Conservation (phyloP, 2,113 vertebrate species). For the Microcebus murinus region DNA sequence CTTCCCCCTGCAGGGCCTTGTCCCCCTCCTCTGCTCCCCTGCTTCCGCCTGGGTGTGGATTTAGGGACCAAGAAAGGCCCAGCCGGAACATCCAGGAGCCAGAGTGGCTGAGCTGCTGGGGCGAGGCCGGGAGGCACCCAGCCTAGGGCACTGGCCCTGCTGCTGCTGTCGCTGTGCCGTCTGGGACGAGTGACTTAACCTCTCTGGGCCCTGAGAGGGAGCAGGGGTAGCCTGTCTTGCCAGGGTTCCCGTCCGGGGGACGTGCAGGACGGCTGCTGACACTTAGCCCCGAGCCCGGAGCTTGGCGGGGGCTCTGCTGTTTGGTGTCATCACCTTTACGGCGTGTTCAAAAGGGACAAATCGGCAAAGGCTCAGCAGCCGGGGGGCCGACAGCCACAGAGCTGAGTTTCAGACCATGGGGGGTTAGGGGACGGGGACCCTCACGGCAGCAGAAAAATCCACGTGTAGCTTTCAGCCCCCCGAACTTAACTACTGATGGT, state of each 20-base stretch:
- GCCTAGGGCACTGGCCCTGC: no score
- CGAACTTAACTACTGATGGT: background rate
- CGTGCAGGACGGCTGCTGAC: background rate
- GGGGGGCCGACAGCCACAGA: background rate
- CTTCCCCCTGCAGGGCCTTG: background rate
- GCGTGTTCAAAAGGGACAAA: background rate
- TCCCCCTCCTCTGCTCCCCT: no score
- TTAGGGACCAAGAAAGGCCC: background rate
- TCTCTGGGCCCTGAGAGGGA: background rate
- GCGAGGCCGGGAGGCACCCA: background rate
- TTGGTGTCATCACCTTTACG: rapidly evolving
- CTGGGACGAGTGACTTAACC: background rate
- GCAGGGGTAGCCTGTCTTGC: rapidly evolving
- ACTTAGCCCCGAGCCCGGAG: rapidly evolving
- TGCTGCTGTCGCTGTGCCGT: background rate
- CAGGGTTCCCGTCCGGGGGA: background rate
- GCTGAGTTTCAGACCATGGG: background rate
- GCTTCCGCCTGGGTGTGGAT: no score
- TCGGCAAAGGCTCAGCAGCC: background rate
- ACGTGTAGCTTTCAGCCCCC: background rate
- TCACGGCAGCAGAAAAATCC: background rate
- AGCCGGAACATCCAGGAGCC: background rate
- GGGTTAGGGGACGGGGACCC: background rate
- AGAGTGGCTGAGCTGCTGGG: background rate
- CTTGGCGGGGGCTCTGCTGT: rapidly evolving